Evolutionary conservation across 1,140 invertebrate genomes (phyloP), one percentile per base, ranked within the genome.

Genomic region (Chrysopa pallens): DNA sequence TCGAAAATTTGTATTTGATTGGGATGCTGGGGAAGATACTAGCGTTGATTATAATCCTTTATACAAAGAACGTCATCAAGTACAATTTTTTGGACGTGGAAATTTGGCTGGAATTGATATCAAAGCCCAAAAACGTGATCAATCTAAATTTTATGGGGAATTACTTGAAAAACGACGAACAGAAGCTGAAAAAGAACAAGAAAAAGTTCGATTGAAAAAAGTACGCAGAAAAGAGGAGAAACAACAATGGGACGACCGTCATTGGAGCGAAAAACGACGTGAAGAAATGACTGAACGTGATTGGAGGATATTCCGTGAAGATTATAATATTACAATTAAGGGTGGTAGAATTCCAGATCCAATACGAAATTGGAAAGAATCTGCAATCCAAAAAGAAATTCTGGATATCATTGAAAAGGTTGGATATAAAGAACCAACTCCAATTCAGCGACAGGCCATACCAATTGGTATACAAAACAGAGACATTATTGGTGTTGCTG

Each of bases 231-330:
- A 89, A 60, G 93, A 98, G 68, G 92, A 96, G 47, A 98, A 98
- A 66, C 91, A 97, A 58, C 87, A 91, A 57, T 98, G 89, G 86
- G 95, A 98, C 67, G 94, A 98, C 59, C 73, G 96, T 17, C 95
- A 99, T 64, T 99, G 96, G 96, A 86, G 83, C 12, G 91, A 98
- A 52, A 99, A 99, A 64, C 74, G 77, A 8, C 56, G 83, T 0
- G 75, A 82, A 40, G 92, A 98, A 66, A 99, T 99, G 96, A 93
- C 86, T 8, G 94, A 99, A 59, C 73, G 96, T 57, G 96, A 99
- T 69, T 99, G 96, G 96, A 76, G 96, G 59, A 99, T 99, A 53
- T 99, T 99, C 57, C 76, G 94, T 47, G 96, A 99, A 68, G 96
- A 99, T 68, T 99, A 95, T 58, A 99, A 95, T 57, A 98, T 99